These are phyloP conservation scores for Tetropium fuscum DNA, from an alignment of 2,888 invertebrate species.

Conservation along the genomic window DNA sequence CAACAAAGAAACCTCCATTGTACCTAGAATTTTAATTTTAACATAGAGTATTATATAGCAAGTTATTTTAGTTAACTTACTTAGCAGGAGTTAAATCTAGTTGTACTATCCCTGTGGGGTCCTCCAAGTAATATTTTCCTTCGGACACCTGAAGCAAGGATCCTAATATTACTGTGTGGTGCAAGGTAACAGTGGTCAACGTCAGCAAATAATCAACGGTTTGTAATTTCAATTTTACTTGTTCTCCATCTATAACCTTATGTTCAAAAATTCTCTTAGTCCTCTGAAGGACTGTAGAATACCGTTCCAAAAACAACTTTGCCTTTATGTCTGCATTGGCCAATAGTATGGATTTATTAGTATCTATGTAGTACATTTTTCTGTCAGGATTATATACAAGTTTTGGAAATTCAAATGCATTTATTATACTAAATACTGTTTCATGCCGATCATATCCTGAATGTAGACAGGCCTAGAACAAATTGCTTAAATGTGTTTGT, in stretches of 20 bases:
- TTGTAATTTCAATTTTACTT: slow-evolving; percentile 57
- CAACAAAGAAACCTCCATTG: too few relatives aligned
- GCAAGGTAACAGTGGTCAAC: slow-evolving; percentile 55
- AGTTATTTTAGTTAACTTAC: too few relatives aligned
- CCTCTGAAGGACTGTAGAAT: slow-evolving; percentile 79
- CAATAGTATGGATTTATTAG: slow-evolving; percentile 66
- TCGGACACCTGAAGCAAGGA: slow-evolving; percentile 77
- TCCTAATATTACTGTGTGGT: slow-evolving; percentile 61
- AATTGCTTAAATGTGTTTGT: background rate
- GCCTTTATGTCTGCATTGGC: slow-evolving; percentile 78
- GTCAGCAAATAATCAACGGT: slow-evolving; percentile 64
- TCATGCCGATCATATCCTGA: slow-evolving; percentile 76
- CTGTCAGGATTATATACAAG: slow-evolving; percentile 79
- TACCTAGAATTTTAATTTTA: too few relatives aligned
- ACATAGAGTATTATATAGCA: too few relatives aligned
- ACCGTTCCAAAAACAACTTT: slow-evolving; percentile 74
- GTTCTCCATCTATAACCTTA: slow-evolving; percentile 49
- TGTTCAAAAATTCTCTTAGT: slow-evolving; percentile 68
- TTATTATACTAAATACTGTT: slow-evolving; percentile 82
- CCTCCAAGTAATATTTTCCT: slow-evolving; percentile 91
- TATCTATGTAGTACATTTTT: slow-evolving; percentile 78
- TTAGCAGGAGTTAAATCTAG: slow-evolving; percentile 80
- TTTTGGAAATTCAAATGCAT: slow-evolving; percentile 86
- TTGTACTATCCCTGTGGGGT: slow-evolving; percentile 88
- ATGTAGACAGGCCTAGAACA: slow-evolving; percentile 69